Percentiles rank a stretch among this genome's conserved stretches.
Evolutionary conservation across 1,140 invertebrate species (phyloP).

Genomic region (Ooceraea biroi): DNA sequence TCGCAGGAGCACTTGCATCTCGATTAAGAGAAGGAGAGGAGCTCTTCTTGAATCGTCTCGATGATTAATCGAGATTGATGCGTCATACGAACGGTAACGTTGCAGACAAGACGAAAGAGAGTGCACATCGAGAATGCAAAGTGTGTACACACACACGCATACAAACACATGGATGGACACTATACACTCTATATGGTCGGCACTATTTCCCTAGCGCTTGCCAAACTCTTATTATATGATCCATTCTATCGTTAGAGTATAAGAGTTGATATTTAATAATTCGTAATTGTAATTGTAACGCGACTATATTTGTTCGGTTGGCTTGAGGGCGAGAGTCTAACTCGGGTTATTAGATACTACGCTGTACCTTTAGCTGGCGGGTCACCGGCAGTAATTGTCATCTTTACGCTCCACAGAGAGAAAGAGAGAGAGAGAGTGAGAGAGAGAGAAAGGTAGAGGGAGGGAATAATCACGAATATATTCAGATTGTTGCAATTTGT

Average conservation of each 20-base stretch:
- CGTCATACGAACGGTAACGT: too few species aligned
- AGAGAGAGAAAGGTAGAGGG: not conserved
- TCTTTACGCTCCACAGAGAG: constrained; percentile 39
- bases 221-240: constrained; percentile 74
- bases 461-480: constrained; percentile 48
- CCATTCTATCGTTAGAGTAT: constrained; percentile 84
- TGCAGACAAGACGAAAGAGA: constrained; percentile 1
- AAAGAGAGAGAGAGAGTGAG: not conserved
- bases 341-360: constrained; percentile 87
- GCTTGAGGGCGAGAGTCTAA: constrained; percentile 87
- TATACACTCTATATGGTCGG: constrained; percentile 48
- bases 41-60: not conserved
- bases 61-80: too few species aligned
- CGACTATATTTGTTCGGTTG: constrained; percentile 86
- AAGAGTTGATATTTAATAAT: constrained; percentile 87
- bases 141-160: constrained; percentile 4
- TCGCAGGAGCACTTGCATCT: constrained; percentile 3
- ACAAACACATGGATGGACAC: constrained; percentile 14
- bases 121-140: constrained; percentile 13
- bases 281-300: constrained; percentile 85
- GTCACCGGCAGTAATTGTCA: constrained; percentile 66
- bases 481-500: constrained; percentile 61
- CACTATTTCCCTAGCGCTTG: constrained; percentile 61
- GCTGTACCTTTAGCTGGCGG: constrained; percentile 86
- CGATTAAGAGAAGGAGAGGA: not conserved